A percentile compares a stretch with the other conserved stretches of the same genome.
These are phyloP conservation scores for Lethenteron reissneri DNA, from an alignment of 2,113 vertebrate genomes.

Conservation along the genomic window DNA sequence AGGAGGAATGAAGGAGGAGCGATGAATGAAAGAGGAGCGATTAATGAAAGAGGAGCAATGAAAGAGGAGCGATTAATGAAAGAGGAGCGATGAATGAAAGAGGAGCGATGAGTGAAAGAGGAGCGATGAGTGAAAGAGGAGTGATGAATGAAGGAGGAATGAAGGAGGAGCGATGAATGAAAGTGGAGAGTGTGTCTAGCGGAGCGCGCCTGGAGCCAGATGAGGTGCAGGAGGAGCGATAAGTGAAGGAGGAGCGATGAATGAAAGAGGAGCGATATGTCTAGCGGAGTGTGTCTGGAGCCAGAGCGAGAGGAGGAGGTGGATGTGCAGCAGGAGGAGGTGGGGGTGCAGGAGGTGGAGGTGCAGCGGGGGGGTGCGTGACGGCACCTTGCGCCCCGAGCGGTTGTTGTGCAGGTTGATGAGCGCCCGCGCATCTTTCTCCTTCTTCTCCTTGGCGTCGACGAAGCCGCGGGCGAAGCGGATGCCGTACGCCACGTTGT, in stretches of 20 bases:
- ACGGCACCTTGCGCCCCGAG: constrained; percentile 62
- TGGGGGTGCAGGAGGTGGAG: not conserved
- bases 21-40: no score
- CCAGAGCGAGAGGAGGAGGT: not conserved
- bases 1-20: no score
- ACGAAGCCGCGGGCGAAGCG: constrained; percentile 82
- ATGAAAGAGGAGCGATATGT: not conserved
- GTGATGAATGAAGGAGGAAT: not conserved
- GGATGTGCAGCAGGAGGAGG: not conserved
- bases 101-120: no score
- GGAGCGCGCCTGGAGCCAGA: no score
- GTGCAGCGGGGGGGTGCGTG: not conserved
- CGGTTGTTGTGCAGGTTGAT: constrained; percentile 98
- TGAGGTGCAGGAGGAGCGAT: not conserved
- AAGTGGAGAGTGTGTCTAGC: no score
- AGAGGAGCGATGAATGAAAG: no score
- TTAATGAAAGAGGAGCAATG: no score
- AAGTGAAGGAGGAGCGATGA: not conserved
- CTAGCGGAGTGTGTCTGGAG: not conserved
- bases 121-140: no score
- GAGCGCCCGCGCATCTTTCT: constrained; percentile 74
- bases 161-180: not conserved
- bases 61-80: no score
- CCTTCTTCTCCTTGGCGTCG: constrained; percentile 76
- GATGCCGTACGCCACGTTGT: constrained; percentile 86